Evolutionary conservation across 2,797 vertebrate species (phyloP), one percentile per base, ranked within the genome.

Genomic region (Sebastes taczanowskii): DNA sequence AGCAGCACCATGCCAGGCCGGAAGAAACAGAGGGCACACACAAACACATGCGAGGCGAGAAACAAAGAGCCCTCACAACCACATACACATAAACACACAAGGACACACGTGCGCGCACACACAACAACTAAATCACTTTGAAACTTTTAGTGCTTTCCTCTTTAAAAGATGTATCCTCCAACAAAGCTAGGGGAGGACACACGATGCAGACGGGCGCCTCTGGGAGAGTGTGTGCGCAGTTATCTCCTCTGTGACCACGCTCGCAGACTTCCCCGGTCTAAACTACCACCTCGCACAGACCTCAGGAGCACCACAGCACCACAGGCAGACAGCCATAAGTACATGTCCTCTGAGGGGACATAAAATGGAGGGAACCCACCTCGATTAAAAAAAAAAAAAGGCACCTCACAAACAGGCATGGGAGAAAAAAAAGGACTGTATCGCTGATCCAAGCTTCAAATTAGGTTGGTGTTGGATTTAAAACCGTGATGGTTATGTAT

Each of bases 271-370:
- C 84, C 74, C 71, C 18, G 35, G 84, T 71, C 91, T 79, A 87
- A 94, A 93, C 89, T 88, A 92, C 89, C 84, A 84, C 91, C 91
- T 91, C 79, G 52, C 84, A 42, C 76, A 74, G 89, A 93, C 93
- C 93, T 93, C 91, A 92, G 88, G 84, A 91, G 88, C 88, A 83
- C 92, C 94, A 46, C 92, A 91, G 80, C 7, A 91, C 92, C 91
- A 56, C 91, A 91, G 88, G 84, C 92, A 91, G 92, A 94, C 91
- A 78, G 89, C 91, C 91, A 83, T 90, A 92, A 93, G 86, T 93
- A 86, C 89, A 89, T 73, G 85, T 90, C 81, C 88, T 90, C 87
- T 62, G 46, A 89, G 75, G 85, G 91, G 91, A 90, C 89, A 80
- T 88, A 88, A 90, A 90, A 85, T 66, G 61, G 80, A 82, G 81